phyloP scores from a whole-genome alignment of 1,140 invertebrate species.

The Habropoda laboriosa region DNA sequence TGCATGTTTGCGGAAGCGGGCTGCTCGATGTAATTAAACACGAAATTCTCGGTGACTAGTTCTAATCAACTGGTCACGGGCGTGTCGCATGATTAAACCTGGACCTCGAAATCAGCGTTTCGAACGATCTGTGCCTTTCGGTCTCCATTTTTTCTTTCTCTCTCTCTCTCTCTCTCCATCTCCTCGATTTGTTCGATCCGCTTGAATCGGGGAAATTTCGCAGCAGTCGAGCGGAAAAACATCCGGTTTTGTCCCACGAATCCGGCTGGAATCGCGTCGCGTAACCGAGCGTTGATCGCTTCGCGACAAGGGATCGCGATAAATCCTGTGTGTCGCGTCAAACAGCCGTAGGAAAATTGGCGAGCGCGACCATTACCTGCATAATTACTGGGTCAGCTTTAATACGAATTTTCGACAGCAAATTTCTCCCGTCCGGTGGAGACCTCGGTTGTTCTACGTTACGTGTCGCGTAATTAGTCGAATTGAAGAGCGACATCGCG shows the following conservation, averaged over 20 bases:
- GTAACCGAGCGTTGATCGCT: neutral
- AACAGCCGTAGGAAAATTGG: conserved; percentile 17
- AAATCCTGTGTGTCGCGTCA: neutral
- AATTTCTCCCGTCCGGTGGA: neutral
- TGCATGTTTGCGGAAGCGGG: conserved; percentile 10
- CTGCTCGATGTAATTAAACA: conserved; percentile 40
- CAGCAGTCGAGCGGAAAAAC: conserved; percentile 27
- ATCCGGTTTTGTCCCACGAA: neutral
- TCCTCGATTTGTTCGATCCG: neutral
- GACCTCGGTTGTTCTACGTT: neutral
- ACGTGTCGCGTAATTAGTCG: conserved; percentile 19
- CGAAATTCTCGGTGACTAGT: conserved; percentile 52
- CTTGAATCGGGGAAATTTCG: conserved; percentile 16
- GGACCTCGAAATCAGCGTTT: neutral
- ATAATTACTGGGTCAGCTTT: conserved; percentile 31
- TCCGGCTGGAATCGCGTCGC: no score
- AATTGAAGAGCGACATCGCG: neutral
- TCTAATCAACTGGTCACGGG: conserved; percentile 32
- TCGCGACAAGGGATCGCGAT: neutral
- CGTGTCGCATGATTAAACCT: neutral
- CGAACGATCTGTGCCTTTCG: neutral
- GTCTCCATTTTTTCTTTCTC: conserved; percentile 20
- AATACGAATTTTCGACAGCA: conserved; percentile 29
- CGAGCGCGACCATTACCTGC: conserved; percentile 10
- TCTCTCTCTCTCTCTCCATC: neutral